These are phyloP conservation scores for Botrylloides violaceus DNA, from an alignment of 23 tunicate species.

Conservation along the genomic window DNA sequence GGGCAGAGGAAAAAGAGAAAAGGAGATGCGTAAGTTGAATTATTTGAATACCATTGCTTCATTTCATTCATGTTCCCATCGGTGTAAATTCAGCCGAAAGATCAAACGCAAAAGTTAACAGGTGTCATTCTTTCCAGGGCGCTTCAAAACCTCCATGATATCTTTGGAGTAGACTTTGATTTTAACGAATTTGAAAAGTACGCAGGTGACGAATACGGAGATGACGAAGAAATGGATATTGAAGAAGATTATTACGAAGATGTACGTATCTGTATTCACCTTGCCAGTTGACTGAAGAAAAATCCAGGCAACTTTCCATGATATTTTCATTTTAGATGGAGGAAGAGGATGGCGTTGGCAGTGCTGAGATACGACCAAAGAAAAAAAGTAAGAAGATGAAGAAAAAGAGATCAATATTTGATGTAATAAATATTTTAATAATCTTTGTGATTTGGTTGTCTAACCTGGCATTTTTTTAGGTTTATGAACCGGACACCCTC, in stretches of 20 bases:
- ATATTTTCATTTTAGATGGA: constrained; percentile 14
- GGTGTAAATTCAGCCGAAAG: too few species aligned
- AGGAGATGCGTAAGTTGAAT: constrained; percentile 73
- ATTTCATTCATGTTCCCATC: too few species aligned
- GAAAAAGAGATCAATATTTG: constrained; percentile 80
- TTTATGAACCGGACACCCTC: constrained; percentile 92
- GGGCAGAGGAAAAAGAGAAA: constrained; percentile 65
- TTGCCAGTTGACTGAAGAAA: neutral
- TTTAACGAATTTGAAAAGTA: constrained; percentile 70
- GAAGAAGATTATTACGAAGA: constrained; percentile 76
- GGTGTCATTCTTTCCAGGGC: too few species aligned
- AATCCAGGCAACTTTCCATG: neutral
- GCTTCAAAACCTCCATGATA: constrained; percentile 63
- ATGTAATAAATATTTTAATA: constrained; percentile 38
- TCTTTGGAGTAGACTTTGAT: constrained; percentile 87
- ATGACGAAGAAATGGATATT: constrained; percentile 70
- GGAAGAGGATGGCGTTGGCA: constrained; percentile 25
- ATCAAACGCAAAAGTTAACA: too few species aligned
- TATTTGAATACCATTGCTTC: too few species aligned
- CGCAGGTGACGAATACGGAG: constrained; percentile 62
- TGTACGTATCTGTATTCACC: constrained; percentile 14
- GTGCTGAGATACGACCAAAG: constrained; percentile 29
- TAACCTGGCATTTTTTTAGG: constrained; percentile 22
- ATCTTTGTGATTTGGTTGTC: neutral
- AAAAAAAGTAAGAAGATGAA: constrained; percentile 61